Base-by-base conservation (phyloP, 1,140 invertebrate species). In the Calephelis nemesis region DNA sequence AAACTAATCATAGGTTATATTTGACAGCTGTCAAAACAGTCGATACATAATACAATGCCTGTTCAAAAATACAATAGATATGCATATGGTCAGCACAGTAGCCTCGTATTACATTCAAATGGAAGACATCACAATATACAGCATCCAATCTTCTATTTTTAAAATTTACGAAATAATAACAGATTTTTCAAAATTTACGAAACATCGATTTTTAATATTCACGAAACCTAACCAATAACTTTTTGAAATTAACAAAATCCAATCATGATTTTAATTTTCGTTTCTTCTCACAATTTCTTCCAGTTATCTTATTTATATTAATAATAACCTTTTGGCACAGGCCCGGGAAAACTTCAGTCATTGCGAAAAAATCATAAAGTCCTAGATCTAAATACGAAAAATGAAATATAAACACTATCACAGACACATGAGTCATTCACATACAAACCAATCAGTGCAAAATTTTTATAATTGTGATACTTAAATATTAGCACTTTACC, bases 361-460 rank as follows among this genome's bases (percentile, higher is more conserved):
- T 85, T 87, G 83, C 74, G 60, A 76, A 65, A 75, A 67, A 72
- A 62, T 69, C 65, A 64, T 64, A 73, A 79, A 77, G 71, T 69
- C 74, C 78, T 83, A 85, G 48, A 77, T 69, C 58, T 74, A 78
- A 76, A 76, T 67, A 76, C 65, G 68, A 82, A 75, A 80, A 81
- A 76, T 78, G 75, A 88, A 88, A 90, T 88, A 58, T 58, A 90
- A 88, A 73, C 67, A 78, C 85, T 90, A 90, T 90, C 88, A 88
- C 88, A 90, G 88, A 88, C 85, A 84, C 79, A 87, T 83, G 84
- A 89, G 84, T 87, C 82, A 77, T 76, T 82, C 80, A 81, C 75
- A 77, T 78, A 76, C 82, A 79, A 88, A 83, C 76, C 79, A 82
- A 85, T 82, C 75, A 72, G 80, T 87, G 82, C 83, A 73, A 48